Base-by-base conservation (phyloP, 1,140 invertebrate genomes). In the Bacillus rossius region DNA sequence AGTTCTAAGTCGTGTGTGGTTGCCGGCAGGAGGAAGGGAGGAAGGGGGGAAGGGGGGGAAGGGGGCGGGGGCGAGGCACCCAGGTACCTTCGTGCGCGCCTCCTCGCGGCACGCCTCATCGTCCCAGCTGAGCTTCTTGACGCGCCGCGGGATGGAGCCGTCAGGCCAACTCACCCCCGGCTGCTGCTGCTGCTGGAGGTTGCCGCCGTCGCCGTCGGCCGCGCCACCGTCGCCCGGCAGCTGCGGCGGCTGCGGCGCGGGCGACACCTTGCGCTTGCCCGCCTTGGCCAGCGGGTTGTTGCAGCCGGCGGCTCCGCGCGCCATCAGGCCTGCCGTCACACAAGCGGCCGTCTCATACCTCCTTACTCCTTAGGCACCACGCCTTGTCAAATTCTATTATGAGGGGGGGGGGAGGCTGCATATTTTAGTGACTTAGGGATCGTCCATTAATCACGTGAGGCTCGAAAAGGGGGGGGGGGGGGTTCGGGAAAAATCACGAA, bases 111-210 rank as follows among this genome's bases (percentile, higher is more conserved):
- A 43, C 10, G 49, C 19, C 25, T 87, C 84, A 67, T 88, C 85
- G 63, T 86, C 83, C 85, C 86, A 88, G 45, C 84, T 87, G 14
- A 88, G 70, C 65, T 87, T 88, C 65, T 88, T 88, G 0, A 87
- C 82, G 55, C 84, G 75, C 48, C 79, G 75, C 0, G 84, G 82
- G 20, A 83, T 79, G 8, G 82, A 81, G 2, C 74, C 76, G 3
- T 70, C 68, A 2, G 80, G 75, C 83, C 83, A 82, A 13, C 13
- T 26, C 40, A 43, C 16, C 20, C 54, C 54, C 23, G 52, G 7
- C 26, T 52, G 10, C 20, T 38, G 13, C 22, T 26, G 50, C 38
- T 20, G 8, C 1, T 51, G 4, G 4, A 2, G 8, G 19, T 16
- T 3, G 40, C 26, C 10, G 40, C n/a, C 7, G 40, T 43, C 10